phyloP scores from a whole-genome alignment of 2,888 invertebrate genomes.

The Polyploca ridens region DNA sequence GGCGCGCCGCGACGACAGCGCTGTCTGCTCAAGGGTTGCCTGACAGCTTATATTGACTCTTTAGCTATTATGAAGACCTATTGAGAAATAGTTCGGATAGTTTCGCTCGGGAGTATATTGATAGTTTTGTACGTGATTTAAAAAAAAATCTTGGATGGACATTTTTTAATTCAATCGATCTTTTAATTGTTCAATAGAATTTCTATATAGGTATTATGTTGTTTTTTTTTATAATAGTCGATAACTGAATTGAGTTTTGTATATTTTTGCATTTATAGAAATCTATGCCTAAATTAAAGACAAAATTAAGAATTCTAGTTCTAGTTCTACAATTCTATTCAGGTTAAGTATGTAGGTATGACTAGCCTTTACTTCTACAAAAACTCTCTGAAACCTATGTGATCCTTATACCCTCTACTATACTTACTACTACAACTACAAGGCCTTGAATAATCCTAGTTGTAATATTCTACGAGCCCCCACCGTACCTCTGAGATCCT shows the following conservation, averaged over 20 bases:
- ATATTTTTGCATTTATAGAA: too few species aligned
- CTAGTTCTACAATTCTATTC: too few species aligned
- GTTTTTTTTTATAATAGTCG: too few species aligned
- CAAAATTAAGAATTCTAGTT: too few species aligned
- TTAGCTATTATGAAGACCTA: conserved; percentile 1
- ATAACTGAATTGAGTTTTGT: too few species aligned
- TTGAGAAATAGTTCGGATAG: neutral
- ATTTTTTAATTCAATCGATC: too few species aligned
- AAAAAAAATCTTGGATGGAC: too few species aligned
- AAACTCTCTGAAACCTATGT: conserved; percentile 35
- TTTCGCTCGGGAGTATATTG: neutral
- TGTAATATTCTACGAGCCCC: conserved; percentile 45
- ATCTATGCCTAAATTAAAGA: too few species aligned
- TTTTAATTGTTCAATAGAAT: too few species aligned
- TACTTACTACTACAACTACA: conserved; percentile 54
- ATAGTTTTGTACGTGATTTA: too few species aligned
- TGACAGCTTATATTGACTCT: neutral
- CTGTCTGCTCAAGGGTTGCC: neutral
- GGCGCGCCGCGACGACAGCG: neutral
- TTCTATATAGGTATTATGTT: too few species aligned
- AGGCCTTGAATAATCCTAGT: conserved; percentile 47
- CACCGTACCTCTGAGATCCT: conserved; percentile 50
- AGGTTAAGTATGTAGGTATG: too few species aligned
- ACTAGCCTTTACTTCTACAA: conserved; percentile 16
- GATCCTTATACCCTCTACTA: conserved; percentile 57